Conservation (phyloP, 2,888 invertebrate species). For the Byasa hedistus region DNA sequence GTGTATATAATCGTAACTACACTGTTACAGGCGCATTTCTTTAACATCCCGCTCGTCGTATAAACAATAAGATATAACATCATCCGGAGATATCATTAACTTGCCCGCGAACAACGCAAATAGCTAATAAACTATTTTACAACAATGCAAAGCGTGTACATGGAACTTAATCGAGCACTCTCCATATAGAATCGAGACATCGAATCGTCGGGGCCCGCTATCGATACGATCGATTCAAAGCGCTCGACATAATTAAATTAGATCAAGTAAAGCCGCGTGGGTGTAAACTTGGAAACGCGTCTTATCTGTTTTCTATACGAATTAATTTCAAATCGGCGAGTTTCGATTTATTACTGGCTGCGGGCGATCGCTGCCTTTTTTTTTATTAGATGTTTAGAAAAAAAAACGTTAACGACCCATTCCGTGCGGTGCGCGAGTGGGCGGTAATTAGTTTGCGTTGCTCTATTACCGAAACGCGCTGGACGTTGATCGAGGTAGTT, state of each 20-base stretch:
- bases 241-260: conserved; percentile 25
- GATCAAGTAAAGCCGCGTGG: conserved; percentile 29
- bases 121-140: conserved; percentile 19
- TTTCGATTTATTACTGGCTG: conserved; percentile 57
- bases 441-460: conserved; percentile 26
- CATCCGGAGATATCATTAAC: not conserved
- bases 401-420: conserved; percentile 28
- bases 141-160: conserved; percentile 24
- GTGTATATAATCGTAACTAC: too few relatives aligned
- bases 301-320: conserved; percentile 48
- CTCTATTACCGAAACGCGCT: conserved; percentile 12
- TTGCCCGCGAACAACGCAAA: not conserved
- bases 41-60: too few relatives aligned
- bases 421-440: conserved; percentile 23
- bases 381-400: conserved; percentile 18
- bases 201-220: conserved; percentile 24
- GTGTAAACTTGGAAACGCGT: conserved; percentile 29
- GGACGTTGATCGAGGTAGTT: too few relatives aligned
- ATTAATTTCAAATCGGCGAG: conserved; percentile 55
- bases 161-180: conserved; percentile 21
- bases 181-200: conserved; percentile 29
- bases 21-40: too few relatives aligned
- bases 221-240: conserved; percentile 25
- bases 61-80: not conserved
- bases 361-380: conserved; percentile 38